These are phyloP conservation scores for Labia minor DNA, from an alignment of 2,888 invertebrate genomes.

Conservation along the genomic window DNA sequence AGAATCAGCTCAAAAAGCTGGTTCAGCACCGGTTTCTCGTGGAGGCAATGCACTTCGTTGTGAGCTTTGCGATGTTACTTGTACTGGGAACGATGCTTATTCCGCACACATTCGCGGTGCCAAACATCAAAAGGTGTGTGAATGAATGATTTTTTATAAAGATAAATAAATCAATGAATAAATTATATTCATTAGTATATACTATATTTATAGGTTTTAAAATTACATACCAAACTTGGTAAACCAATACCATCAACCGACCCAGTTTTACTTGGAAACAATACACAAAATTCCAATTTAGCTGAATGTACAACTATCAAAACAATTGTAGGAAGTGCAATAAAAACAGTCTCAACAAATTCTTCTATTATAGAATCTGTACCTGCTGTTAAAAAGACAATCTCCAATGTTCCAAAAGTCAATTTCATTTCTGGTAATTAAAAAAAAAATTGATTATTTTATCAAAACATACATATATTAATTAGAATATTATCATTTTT, in stretches of 20 bases:
- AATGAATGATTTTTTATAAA: no score
- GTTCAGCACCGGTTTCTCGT: slow-evolving; percentile 50
- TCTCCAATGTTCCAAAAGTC: slow-evolving; percentile 63
- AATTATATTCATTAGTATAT: no score
- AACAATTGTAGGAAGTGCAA: slow-evolving; percentile 32
- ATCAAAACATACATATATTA: no score
- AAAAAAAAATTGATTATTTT: no score
- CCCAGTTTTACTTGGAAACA: slow-evolving; percentile 63
- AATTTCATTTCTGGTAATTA: no score
- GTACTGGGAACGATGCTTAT: slow-evolving; percentile 97
- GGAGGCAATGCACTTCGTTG: slow-evolving; percentile 67
- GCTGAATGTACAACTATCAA: slow-evolving; percentile 25
- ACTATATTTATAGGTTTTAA: no score
- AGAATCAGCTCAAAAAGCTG: slow-evolving; percentile 73
- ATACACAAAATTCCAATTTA: slow-evolving; percentile 26
- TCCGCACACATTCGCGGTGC: slow-evolving; percentile 95
- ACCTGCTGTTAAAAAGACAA: slow-evolving; percentile 37
- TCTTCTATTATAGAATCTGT: slow-evolving; percentile 30
- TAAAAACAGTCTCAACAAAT: slow-evolving; percentile 30
- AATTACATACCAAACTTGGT: slow-evolving; percentile 91
- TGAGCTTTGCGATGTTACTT: slow-evolving; percentile 96
- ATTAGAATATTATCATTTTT: no score
- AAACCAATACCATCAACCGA: slow-evolving; percentile 95
- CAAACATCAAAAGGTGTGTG: slow-evolving; percentile 98
- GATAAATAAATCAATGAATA: no score